Evolutionary conservation across 2,797 vertebrate genomes (phyloP), one percentile per base, ranked within the genome.

Genomic region (Clarias fuscus): DNA sequence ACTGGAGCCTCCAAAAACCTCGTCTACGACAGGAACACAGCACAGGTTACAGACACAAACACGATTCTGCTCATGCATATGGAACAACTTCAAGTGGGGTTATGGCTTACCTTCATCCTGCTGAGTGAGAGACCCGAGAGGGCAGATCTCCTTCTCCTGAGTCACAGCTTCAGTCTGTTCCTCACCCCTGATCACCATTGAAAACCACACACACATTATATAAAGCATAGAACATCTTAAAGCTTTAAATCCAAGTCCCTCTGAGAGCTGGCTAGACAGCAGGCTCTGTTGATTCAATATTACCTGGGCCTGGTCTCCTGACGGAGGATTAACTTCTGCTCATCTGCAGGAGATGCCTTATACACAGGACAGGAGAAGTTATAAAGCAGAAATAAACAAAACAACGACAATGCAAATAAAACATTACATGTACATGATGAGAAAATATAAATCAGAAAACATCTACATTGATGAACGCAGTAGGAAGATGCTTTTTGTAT

Each of bases 1-100:
- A 37, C 68, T 86, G 17, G 80, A 43, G 17, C 62, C 30, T 20
- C 48, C 68, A 40, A 61, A 48, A 4, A 88, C 93, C 89, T 22
- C 24, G 14, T 7, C 85, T 88, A 48, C 8, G 7, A 84, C 27
- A 27, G 5, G 59, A 86, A 86, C 76, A 48, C 5, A 73, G 11
- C 18, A 67, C 8, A 11, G 24, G 40, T 65, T 6, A 80, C 30
- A 70, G 6, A 5, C 5, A 70, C 30, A 17, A 0, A 27, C 27
- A 71, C 40, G 13, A 67, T 15, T 67, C 65, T 8, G 48, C 48
- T 14, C 1, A 11, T 24, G 58, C 59, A 48, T 43, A 10, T 33
- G 20, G 10, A 62, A 85, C 8, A 53, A 2, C 67, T 15, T 1
- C 0, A 6, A 24, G 18, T 20, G 11, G 0, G 20, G 18, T 22